A percentile compares a stretch with the other conserved stretches of the same genome.
Conservation (phyloP, 2,888 invertebrate species). For the Drymonia ruficornis region DNA sequence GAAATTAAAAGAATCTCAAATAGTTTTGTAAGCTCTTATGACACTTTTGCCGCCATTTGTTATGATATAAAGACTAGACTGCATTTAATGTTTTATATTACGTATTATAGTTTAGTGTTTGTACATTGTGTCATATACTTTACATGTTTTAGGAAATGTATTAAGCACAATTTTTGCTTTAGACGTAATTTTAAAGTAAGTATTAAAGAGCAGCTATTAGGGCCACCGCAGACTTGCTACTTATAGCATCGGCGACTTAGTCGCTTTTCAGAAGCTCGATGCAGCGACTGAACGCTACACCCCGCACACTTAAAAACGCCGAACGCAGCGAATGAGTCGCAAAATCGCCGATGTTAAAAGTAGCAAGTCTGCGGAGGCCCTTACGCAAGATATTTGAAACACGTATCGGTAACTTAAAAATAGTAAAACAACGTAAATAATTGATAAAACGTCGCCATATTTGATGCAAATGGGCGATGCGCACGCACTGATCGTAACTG, state of each 20-base stretch:
- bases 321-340: too few relatives aligned
- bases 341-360: too few relatives aligned
- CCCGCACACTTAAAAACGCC: too few relatives aligned
- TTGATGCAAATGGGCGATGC: too few relatives aligned
- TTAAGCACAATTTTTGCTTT: constrained; percentile 28
- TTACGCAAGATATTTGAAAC: background rate
- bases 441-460: too few relatives aligned
- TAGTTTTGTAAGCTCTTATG: constrained; percentile 7
- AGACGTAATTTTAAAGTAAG: constrained; percentile 8
- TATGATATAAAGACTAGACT: constrained; percentile 49
- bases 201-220: constrained; percentile 7
- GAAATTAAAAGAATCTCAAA: constrained; percentile 39
- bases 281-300: too few relatives aligned
- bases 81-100: constrained; percentile 58
- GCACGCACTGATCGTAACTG: too few relatives aligned
- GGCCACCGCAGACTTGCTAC: too few relatives aligned
- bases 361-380: too few relatives aligned
- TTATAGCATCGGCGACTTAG: too few relatives aligned
- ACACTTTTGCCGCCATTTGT: constrained; percentile 39
- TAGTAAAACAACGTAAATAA: background rate
- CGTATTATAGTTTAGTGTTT: constrained; percentile 38
- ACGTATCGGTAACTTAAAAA: background rate
- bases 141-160: constrained; percentile 22
- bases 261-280: too few relatives aligned
- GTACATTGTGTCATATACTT: constrained; percentile 64